phyloP scores from a whole-genome alignment of 1,140 invertebrate species.

The Sesamia nonagrioides region DNA sequence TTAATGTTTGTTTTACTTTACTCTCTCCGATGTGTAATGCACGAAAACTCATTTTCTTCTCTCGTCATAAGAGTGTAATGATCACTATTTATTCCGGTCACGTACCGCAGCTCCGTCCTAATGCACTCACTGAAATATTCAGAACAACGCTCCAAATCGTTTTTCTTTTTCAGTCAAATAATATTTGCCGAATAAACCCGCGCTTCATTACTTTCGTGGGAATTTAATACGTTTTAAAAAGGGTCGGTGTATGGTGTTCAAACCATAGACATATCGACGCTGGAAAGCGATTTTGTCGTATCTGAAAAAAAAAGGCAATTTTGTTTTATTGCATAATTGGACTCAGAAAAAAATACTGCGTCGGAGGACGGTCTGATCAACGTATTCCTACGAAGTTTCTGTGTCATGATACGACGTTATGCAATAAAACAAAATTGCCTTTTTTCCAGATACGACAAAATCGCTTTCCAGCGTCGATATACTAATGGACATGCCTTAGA shows the following conservation, averaged over 20 bases:
- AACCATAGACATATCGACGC: no score
- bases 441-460: no score
- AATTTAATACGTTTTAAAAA: neutral
- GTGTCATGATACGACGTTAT: no score
- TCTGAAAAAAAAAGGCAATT: no score
- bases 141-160: conserved; percentile 1
- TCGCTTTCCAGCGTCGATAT: no score
- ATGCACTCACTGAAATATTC: conserved; percentile 30
- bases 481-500: no score
- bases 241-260: neutral
- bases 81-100: conserved; percentile 22
- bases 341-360: no score
- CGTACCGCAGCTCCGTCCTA: conserved; percentile 5
- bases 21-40: conserved; percentile 2
- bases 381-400: no score
- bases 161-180: neutral
- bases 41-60: neutral
- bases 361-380: no score
- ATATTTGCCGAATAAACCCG: neutral
- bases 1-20: conserved; percentile 12
- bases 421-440: no score
- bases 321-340: no score
- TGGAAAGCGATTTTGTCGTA: no score
- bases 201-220: neutral
- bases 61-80: conserved; percentile 9